These are phyloP conservation scores for Hestina assimilis DNA, from an alignment of 1,140 invertebrate genomes.

Conservation along the genomic window DNA sequence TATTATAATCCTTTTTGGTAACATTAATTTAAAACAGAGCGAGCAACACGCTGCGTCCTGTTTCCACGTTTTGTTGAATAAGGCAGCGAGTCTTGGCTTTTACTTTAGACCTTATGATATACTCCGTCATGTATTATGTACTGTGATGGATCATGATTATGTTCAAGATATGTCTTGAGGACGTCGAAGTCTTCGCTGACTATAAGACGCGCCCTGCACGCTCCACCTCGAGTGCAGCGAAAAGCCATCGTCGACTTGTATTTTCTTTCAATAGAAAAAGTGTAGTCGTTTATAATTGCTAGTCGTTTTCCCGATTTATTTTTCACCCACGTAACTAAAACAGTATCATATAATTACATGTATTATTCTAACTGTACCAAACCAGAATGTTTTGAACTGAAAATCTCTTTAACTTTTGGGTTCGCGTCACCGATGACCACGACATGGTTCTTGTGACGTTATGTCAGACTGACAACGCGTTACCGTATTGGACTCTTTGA, in stretches of 20 bases:
- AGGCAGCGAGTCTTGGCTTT: too few species aligned
- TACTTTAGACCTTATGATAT: slow-evolving; percentile 20
- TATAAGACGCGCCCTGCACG: slow-evolving; percentile 25
- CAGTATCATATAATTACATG: too few species aligned
- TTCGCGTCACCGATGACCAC: too few species aligned
- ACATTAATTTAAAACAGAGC: too few species aligned
- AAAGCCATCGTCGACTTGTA: slow-evolving; percentile 2
- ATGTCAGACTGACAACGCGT: too few species aligned
- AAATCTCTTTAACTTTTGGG: too few species aligned
- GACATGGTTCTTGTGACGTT: too few species aligned
- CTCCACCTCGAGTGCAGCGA: slow-evolving; percentile 19
- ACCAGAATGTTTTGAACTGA: too few species aligned
- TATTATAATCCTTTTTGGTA: too few species aligned
- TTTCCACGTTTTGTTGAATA: too few species aligned
- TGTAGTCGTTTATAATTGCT: slow-evolving; percentile 32
- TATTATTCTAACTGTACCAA: too few species aligned
- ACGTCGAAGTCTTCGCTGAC: slow-evolving; percentile 9
- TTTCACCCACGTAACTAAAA: slow-evolving; percentile 29
- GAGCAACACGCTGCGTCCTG: too few species aligned
- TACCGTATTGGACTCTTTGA: background rate
- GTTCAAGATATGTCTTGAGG: slow-evolving; percentile 2
- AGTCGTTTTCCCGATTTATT: slow-evolving; percentile 28
- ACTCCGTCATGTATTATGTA: slow-evolving; percentile 27
- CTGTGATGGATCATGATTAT: slow-evolving; percentile 13
- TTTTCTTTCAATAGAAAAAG: slow-evolving; percentile 28